These are phyloP conservation scores for Diaprepes abbreviatus DNA, from an alignment of 2,888 invertebrate genomes.

Conservation along the genomic window DNA sequence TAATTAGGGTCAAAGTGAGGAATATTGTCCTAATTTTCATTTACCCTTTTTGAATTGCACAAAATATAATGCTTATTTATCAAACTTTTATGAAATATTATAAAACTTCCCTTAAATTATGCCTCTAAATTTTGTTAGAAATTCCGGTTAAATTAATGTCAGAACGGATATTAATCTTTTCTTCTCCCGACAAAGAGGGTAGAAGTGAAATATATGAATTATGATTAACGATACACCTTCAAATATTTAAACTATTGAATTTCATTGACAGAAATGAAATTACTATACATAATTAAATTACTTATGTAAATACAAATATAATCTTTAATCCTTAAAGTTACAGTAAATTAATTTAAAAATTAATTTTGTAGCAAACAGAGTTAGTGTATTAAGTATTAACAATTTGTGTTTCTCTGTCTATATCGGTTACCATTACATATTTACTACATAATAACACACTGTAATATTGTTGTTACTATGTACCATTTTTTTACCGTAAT, in stretches of 20 bases:
- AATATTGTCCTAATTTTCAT: slow-evolving; percentile 6
- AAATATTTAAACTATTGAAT: slow-evolving; percentile 7
- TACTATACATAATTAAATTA: too few species aligned
- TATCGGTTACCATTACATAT: too few species aligned
- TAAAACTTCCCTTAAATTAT: slow-evolving; percentile 12
- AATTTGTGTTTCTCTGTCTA: too few species aligned
- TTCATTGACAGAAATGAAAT: slow-evolving; percentile 9
- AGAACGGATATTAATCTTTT: slow-evolving; percentile 14
- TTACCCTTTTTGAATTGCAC: slow-evolving; percentile 9
- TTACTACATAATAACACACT: too few species aligned
- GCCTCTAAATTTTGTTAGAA: slow-evolving; percentile 11
- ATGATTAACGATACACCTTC: slow-evolving; percentile 23
- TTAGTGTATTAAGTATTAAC: too few species aligned
- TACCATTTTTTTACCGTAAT: too few species aligned
- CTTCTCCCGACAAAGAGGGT: slow-evolving; percentile 13
- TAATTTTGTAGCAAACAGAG: too few species aligned
- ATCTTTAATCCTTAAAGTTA: too few species aligned
- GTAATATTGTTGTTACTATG: too few species aligned
- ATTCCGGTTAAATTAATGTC: slow-evolving; percentile 17
- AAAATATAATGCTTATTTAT: slow-evolving; percentile 14
- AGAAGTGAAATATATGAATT: slow-evolving; percentile 11
- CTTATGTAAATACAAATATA: too few species aligned
- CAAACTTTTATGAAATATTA: slow-evolving; percentile 15
- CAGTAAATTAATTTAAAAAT: too few species aligned
- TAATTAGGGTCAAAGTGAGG: slow-evolving; percentile 9